Evolutionary conservation across 2,113 vertebrate genomes (phyloP).

Genomic region (Scortum barcoo): DNA sequence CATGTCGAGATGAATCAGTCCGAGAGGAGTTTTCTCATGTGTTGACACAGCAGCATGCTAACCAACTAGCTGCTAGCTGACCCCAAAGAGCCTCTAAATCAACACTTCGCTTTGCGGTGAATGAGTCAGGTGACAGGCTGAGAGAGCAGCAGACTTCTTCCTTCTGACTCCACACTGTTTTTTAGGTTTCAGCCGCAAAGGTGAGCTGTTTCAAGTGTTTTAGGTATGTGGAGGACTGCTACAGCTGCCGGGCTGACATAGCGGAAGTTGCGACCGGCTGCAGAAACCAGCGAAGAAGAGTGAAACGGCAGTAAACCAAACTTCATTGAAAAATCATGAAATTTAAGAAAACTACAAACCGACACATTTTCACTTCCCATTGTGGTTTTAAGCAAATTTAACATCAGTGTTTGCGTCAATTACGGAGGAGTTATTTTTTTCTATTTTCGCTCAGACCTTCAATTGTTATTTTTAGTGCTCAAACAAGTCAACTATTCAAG

Average conservation of each 20-base stretch:
- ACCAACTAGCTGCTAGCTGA: conserved; percentile 56
- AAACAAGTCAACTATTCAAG: background rate
- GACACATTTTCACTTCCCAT: background rate
- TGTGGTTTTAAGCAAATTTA: background rate
- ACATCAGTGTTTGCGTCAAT: background rate
- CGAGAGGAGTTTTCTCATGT: background rate
- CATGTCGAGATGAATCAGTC: conserved; percentile 67
- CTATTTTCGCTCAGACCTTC: background rate
- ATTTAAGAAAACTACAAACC: background rate
- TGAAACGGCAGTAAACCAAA: background rate
- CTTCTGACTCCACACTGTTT: background rate
- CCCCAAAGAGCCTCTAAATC: background rate
- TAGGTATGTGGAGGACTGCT: background rate
- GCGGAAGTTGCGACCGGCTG: conserved; percentile 39
- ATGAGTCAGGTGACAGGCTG: background rate
- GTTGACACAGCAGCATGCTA: conserved; percentile 79
- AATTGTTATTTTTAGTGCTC: background rate
- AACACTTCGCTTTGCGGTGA: too few species aligned
- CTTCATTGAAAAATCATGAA: background rate
- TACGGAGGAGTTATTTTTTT: background rate
- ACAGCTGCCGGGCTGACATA: background rate
- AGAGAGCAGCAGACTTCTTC: background rate
- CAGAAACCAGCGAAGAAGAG: conserved; percentile 53
- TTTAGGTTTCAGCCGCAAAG: background rate
- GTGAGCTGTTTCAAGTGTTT: background rate